Evolutionary conservation across 2,888 invertebrate species (phyloP), one percentile per base, ranked within the genome.

Genomic region (Branchellion lobata): DNA sequence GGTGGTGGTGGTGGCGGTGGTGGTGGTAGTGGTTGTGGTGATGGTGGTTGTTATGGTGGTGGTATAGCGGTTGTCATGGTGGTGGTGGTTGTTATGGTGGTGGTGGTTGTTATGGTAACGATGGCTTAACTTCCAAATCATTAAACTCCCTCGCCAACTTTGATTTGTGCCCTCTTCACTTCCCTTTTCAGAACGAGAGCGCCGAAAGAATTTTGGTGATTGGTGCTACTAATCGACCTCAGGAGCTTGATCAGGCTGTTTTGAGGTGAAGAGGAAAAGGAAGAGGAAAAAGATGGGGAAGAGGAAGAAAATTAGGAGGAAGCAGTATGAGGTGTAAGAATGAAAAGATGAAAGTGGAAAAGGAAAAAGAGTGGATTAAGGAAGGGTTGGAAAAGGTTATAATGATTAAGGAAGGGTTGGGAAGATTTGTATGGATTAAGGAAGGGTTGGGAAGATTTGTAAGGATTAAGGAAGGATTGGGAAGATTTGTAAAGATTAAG

Each of bases 221-320:
- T 92, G 98, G 96, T 8, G 98, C 98, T n/a, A 99, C 99, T 0
- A 99, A 99, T 88, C 90, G 97, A 78, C 98, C 98, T 0, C 94
- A 95, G 86, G 98, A 99, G 87, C 88, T 99, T 74, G 98, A 99
- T 86, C 96, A 97, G 87, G 98, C 98, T 34, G 96, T 96, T 0
- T 89, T 98, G 77, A 90, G 92, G 92, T 91, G 83, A 14, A 40
- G 31, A 11, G 3, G n/a, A 5, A n/a, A 57, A 34, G 5, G 36
- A 34, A 14, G 31, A 8, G 5, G 33, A 27, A 11, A 72, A 72
- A 11, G 31, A 31, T 72, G n/a, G n/a, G 5, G 72, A 72, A 14
- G 31, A 29, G 5, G 72, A 31, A 14, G 72, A 21, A 33, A 14
- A 40, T 40, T 5, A 40, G 5, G 40, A 40, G 8, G n/a, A n/a